Evolutionary conservation across 2,888 invertebrate species (phyloP), one percentile per base, ranked within the genome.

Genomic region (Epirrhoe alternata): DNA sequence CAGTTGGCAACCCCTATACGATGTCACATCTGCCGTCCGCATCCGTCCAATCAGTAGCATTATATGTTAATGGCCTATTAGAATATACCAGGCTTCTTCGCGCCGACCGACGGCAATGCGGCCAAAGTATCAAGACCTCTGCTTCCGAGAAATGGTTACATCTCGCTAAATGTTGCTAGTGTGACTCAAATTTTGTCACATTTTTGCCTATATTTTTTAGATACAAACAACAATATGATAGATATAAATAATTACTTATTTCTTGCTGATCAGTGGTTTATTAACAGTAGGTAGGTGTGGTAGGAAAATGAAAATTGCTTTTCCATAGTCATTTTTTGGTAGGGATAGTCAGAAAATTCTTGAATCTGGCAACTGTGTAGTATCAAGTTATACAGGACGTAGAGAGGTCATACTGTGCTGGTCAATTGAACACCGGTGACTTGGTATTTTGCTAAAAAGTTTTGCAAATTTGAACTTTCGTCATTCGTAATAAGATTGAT

Each of bases 31-130:
- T 86, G 87, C 90, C 89, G 85, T 83, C 88, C 88, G 89, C 89
- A 92, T 90, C 89, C 90, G 90, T 92, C 94, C 94, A 95, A 95
- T 95, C 94, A 94, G 94, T 90, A 77, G 88, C 88, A 93, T 93
- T 93, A 93, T 93, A 93, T 93, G 93, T 92, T 92, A 93, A 93
- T 93, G 89, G 89, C 86, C 91, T 88, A 93, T 93, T 93, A 92
- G 91, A 93, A 93, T 92, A 92, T 87, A 87, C 86, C 85, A 80
- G 80, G 83, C 82, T 82, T 84, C 86, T 87, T 87, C 88, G 87
- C 88, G 83, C 87, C 84, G 85, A 66, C 78, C 78, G 84, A 85
- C 85, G 85, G 52, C 49, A 52, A 33, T 35, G 79, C 74, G 53
- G 75, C 79, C 72, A 74, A 75, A 75, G 76, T 74, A 78, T 79